Base-by-base conservation (phyloP, 2,888 invertebrate species). In the Temnothorax unifasciatus region DNA sequence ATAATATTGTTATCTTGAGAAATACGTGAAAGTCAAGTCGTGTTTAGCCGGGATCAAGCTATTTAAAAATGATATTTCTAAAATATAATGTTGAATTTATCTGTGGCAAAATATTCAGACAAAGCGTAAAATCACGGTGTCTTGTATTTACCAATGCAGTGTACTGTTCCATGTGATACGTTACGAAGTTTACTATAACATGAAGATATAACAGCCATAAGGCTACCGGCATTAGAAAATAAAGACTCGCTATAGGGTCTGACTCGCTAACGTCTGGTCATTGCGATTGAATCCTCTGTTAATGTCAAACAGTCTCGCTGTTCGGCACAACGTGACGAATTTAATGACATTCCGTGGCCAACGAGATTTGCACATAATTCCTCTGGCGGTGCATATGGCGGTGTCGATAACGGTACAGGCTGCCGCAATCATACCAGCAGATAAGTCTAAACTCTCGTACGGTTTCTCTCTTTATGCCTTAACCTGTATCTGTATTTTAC, bases 301-400 rank as follows among this genome's bases (percentile, higher is more conserved):
- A 88, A 86, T 86, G 86, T 76, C 63, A 68, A 61, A 61, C 63
- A 29, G 29, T 52, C 11, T 77, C 38, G 41, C 34, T 77, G 44
- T 77, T 66, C 68, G 77, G 64, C 73, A 52, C 82, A 66, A 85
- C 85, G 85, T 84, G 88, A 88, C 88, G 88, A 88, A 88, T 88
- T 88, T 88, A 88, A 88, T 83, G 85, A 85, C 88, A 88, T 87
- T 88, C 86, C 85, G 85, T 83, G 81, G 88, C 81, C 73, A 83
- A 83, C 76, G 63, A 85, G 88, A 88, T 88, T 88, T 87, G 74
- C 84, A 88, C 88, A 84, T 88, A 85, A 88, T 88, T 85, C 74
- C 85, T 81, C 63, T 50, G 81, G 63, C 76, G 25, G 61, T 63
- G 61, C 74, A 69, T 73, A 85, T 59, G 61, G 25, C 64, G 76